These are phyloP conservation scores for Meteorus sp. DNA, from an alignment of 1,140 invertebrate genomes.

Conservation along the genomic window DNA sequence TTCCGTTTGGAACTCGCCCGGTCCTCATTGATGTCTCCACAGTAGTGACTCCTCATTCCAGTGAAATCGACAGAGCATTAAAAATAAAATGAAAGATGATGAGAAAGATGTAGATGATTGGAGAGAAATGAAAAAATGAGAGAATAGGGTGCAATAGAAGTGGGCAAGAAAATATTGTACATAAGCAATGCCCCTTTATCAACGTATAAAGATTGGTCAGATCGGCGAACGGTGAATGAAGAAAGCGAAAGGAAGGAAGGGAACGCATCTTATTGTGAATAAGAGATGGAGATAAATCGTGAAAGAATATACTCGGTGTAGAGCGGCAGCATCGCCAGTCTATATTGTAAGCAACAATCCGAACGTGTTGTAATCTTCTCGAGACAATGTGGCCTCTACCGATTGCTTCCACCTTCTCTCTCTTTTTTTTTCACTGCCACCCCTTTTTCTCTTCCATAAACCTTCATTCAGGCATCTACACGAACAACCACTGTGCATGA, in stretches of 20 bases:
- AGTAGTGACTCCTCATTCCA: background rate
- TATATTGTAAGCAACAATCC: slow-evolving; percentile 55
- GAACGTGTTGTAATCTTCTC: slow-evolving; percentile 59
- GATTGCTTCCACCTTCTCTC: slow-evolving; percentile 37
- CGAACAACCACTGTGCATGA: too few relatives aligned
- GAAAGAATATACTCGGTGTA: slow-evolving; percentile 23
- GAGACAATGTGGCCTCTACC: slow-evolving; percentile 52
- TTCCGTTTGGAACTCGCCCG: too few relatives aligned
- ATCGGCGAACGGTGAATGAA: slow-evolving; percentile 27
- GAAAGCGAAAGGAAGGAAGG: slow-evolving; percentile 19
- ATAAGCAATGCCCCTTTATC: slow-evolving; percentile 13
- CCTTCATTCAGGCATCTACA: slow-evolving; percentile 35
- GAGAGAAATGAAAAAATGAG: slow-evolving; percentile 8
- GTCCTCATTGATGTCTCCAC: background rate
- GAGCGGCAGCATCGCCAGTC: slow-evolving; percentile 37
- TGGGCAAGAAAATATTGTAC: background rate
- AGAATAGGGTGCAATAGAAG: background rate
- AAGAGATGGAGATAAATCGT: slow-evolving; percentile 22
- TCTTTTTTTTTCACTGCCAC: slow-evolving; percentile 23
- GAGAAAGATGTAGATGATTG: slow-evolving; percentile 10
- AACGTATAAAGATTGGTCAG: slow-evolving; percentile 4
- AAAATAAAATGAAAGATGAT: slow-evolving; percentile 16
- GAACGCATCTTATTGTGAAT: slow-evolving; percentile 18
- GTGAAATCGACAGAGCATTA: slow-evolving; percentile 5
- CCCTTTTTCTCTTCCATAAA: slow-evolving; percentile 22